phyloP scores from a whole-genome alignment of 2,797 vertebrate genomes.

The Phrynocephalus forsythii region DNA sequence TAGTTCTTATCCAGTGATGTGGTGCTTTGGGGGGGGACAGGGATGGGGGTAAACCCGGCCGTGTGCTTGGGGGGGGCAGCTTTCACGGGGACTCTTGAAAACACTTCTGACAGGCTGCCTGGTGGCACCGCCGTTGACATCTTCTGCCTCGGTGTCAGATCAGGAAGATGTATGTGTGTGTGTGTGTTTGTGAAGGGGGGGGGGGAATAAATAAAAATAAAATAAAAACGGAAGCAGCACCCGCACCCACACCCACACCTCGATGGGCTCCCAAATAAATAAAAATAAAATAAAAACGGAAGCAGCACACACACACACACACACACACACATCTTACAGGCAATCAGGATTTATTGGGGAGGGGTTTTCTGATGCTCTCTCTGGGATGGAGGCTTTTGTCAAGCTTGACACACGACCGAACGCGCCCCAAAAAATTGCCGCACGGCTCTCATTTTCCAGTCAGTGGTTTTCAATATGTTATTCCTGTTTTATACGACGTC shows the following conservation, averaged over 20 bases:
- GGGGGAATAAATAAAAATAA: too few species aligned
- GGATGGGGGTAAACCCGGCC: too few species aligned
- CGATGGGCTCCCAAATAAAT: constrained; percentile 8
- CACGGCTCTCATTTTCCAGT: constrained; percentile 32
- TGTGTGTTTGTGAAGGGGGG: too few species aligned
- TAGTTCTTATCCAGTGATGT: too few species aligned
- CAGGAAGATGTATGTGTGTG: background rate
- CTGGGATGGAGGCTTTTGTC: constrained; percentile 33
- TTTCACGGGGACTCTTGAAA: background rate
- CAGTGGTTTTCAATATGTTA: constrained; percentile 7
- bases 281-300: too few species aligned
- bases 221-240: background rate
- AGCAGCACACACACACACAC: background rate
- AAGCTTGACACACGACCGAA: constrained; percentile 36
- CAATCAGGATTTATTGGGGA: constrained; percentile 14
- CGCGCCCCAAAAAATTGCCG: constrained; percentile 21
- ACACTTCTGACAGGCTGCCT: background rate
- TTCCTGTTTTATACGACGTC: constrained; percentile 26
- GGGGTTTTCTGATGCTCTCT: background rate
- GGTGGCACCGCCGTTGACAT: rapidly evolving
- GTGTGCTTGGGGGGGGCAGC: too few species aligned
- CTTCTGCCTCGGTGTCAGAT: constrained; percentile 16
- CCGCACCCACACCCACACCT: background rate
- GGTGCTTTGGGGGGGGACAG: background rate
- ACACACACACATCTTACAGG: background rate